Evolutionary conservation across 1,140 invertebrate genomes (phyloP).

Genomic region (Anastrepha ludens): DNA sequence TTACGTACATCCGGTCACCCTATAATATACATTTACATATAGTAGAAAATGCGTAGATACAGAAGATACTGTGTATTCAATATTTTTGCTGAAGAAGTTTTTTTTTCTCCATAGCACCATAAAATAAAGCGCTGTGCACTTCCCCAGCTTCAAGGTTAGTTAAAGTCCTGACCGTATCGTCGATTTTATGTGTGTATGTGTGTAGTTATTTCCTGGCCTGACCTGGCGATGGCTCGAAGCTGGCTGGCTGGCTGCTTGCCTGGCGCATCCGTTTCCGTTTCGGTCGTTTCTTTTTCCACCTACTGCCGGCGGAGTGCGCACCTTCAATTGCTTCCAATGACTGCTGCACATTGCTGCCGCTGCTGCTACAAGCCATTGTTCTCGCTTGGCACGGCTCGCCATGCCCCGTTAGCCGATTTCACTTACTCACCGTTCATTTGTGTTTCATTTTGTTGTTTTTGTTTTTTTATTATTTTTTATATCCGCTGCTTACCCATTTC

Average conservation of each 20-base stretch:
- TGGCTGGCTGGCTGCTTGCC: conserved; percentile 4
- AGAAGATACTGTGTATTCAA: too few species aligned
- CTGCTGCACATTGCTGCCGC: neutral
- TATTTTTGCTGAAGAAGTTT: too few species aligned
- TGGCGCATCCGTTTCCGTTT: conserved; percentile 24
- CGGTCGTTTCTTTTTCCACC: neutral
- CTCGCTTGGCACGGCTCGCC: neutral
- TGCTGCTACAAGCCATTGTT: neutral
- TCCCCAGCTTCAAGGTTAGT: neutral
- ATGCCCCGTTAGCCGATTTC: neutral
- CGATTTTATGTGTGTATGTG: neutral
- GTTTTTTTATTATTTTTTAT: neutral
- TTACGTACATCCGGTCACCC: too few species aligned
- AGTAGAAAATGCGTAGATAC: too few species aligned
- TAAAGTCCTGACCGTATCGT: neutral
- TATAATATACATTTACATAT: too few species aligned
- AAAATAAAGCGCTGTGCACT: neutral
- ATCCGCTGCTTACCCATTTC: conserved; percentile 30
- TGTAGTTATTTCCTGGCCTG: neutral
- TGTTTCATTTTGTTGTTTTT: neutral
- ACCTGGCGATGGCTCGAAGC: conserved; percentile 10
- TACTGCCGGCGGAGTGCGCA: neutral
- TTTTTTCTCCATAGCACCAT: neutral
- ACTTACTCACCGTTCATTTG: conserved; percentile 15
- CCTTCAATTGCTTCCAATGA: conserved; percentile 25